phyloP scores from a whole-genome alignment of 2,797 vertebrate species.

The Darevskia nairensis region DNA sequence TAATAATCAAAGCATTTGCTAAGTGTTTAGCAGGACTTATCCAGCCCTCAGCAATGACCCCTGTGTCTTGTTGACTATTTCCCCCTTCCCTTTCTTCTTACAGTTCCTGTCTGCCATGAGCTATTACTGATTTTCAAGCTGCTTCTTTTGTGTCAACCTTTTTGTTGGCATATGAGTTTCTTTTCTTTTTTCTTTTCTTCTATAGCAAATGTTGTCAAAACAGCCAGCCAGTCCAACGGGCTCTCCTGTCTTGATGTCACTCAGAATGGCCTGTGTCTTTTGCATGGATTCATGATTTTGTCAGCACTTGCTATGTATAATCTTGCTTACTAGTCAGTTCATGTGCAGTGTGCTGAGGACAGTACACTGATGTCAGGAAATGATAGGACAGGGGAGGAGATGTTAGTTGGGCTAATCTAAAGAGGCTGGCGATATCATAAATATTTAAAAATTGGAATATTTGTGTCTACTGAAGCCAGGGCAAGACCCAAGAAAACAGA shows the following conservation, averaged over 20 bases:
- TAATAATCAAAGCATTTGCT: neutral
- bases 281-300: conserved; percentile 64
- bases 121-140: conserved; percentile 22
- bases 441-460: neutral
- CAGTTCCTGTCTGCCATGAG: conserved; percentile 32
- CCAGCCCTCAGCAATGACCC: no score
- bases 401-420: neutral
- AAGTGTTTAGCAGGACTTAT: neutral
- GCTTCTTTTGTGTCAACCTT: conserved; percentile 46
- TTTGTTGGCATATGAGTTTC: conserved; percentile 53
- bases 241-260: conserved; percentile 60
- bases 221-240: conserved; percentile 61
- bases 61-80: conserved; percentile 2
- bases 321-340: conserved; percentile 31
- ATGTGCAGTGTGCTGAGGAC: neutral
- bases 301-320: conserved; percentile 52
- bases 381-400: neutral
- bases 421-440: neutral
- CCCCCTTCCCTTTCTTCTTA: neutral
- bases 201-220: conserved; percentile 69
- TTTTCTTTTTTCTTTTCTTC: conserved; percentile 49
- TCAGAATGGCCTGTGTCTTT: conserved; percentile 62
- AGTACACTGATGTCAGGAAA: neutral
- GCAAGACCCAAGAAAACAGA: neutral
- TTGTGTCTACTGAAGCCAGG: neutral